These are phyloP conservation scores for Chunga burmeisteri DNA, from an alignment of 2,113 vertebrate species.

Conservation along the genomic window DNA sequence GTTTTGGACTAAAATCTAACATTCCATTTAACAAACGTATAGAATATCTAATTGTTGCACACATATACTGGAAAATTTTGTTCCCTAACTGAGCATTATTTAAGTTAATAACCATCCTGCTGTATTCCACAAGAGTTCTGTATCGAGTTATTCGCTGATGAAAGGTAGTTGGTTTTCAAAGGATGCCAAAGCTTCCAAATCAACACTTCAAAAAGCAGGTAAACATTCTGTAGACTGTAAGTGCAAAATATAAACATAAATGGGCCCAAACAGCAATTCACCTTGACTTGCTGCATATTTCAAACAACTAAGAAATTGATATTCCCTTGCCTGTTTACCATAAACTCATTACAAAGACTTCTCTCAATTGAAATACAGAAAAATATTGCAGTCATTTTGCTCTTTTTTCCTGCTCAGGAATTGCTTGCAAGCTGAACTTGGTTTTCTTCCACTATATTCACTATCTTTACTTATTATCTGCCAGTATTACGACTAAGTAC, in stretches of 20 bases:
- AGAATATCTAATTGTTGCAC: neutral
- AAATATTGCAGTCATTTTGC: neutral
- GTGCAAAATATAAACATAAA: neutral
- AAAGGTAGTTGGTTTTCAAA: neutral
- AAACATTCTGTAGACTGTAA: neutral
- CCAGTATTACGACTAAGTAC: neutral
- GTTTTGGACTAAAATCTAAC: neutral
- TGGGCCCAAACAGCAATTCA: neutral
- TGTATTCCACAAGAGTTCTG: neutral
- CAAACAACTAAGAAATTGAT: neutral
- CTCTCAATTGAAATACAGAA: neutral
- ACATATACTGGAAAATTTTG: neutral
- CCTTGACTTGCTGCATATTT: neutral
- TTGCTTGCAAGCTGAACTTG: neutral
- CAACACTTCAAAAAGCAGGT: neutral
- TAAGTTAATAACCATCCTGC: neutral
- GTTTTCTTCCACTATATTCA: neutral
- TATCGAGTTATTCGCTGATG: neutral
- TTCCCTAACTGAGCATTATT: neutral
- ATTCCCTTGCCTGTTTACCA: neutral
- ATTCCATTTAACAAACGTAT: neutral
- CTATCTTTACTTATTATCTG: neutral
- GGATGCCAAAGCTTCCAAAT: neutral
- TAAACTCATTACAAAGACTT: neutral
- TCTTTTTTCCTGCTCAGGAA: neutral